These are phyloP conservation scores for Zosterops lateralis DNA, from an alignment of 2,113 vertebrate species.

Conservation along the genomic window DNA sequence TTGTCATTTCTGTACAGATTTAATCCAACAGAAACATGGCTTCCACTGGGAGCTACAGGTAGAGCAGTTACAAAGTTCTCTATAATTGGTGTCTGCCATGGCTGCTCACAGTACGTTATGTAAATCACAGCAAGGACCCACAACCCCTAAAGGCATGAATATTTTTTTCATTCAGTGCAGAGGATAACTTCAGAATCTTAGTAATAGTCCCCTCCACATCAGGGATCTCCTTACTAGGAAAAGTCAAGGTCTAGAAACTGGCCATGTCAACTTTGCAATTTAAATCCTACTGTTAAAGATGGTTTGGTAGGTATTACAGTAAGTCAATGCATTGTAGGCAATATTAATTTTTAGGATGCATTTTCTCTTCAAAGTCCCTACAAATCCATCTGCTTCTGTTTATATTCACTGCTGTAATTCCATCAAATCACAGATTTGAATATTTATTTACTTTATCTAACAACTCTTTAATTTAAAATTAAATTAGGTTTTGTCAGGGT, in stretches of 20 bases:
- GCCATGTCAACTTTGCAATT: constrained; percentile 55
- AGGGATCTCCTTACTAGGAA: constrained; percentile 57
- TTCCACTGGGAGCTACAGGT: constrained; percentile 71
- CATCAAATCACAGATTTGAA: not conserved
- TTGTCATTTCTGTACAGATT: constrained; percentile 63
- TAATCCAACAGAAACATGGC: constrained; percentile 67
- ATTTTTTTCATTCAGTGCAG: constrained; percentile 56
- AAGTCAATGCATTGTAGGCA: not conserved
- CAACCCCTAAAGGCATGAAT: constrained; percentile 58
- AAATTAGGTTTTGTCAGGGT: not conserved
- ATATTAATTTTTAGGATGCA: not conserved
- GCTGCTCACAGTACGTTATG: constrained; percentile 65
- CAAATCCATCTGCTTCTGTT: not conserved
- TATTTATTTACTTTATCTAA: not conserved
- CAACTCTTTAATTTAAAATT: not conserved
- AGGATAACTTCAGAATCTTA: constrained; percentile 62
- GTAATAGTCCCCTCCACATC: constrained; percentile 50
- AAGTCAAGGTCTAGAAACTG: constrained; percentile 59
- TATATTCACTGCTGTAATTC: not conserved
- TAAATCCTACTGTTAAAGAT: constrained; percentile 50
- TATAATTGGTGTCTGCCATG: constrained; percentile 67
- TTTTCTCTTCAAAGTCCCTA: not conserved
- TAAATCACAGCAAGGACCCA: constrained; percentile 69
- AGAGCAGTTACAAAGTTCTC: constrained; percentile 60
- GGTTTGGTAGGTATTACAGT: not conserved